A percentile compares a stretch with the other conserved stretches of the same genome.
These are phyloP conservation scores for Sthenelais limicola DNA, from an alignment of 2,888 invertebrate genomes.

Conservation along the genomic window DNA sequence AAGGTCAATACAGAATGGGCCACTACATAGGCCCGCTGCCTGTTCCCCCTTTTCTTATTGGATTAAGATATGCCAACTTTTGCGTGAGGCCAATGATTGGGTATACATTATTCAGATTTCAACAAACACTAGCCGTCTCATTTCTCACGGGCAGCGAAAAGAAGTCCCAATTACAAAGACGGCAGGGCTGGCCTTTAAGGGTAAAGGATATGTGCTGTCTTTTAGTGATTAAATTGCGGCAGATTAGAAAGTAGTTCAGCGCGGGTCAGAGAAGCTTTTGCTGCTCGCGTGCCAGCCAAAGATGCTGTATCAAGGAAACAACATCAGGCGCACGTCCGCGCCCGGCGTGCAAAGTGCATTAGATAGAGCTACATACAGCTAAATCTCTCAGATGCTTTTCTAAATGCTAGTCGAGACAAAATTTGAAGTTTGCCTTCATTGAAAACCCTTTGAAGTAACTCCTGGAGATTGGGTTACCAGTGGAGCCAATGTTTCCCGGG, in stretches of 20 bases:
- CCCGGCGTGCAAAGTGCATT: no score
- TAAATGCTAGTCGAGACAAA: no score
- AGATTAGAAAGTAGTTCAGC: background rate
- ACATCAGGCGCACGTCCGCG: no score
- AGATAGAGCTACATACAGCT: no score
- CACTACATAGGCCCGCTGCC: background rate
- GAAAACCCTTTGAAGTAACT: no score
- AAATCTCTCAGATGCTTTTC: no score
- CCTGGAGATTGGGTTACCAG: no score
- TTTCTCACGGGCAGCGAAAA: background rate
- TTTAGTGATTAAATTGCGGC: background rate
- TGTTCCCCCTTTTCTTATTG: background rate
- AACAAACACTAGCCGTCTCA: background rate
- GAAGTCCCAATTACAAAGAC: background rate
- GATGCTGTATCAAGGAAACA: no score
- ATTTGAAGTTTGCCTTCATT: no score
- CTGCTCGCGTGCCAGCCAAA: no score
- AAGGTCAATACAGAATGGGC: background rate
- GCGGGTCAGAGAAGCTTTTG: background rate
- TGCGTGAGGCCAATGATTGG: background rate
- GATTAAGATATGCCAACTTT: slow-evolving; percentile 3
- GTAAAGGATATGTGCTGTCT: background rate
- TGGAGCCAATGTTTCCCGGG: no score
- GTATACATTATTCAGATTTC: background rate
- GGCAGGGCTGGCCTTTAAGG: background rate